Conservation (phyloP, 1,140 invertebrate species). For the Drosophila bocki region DNA sequence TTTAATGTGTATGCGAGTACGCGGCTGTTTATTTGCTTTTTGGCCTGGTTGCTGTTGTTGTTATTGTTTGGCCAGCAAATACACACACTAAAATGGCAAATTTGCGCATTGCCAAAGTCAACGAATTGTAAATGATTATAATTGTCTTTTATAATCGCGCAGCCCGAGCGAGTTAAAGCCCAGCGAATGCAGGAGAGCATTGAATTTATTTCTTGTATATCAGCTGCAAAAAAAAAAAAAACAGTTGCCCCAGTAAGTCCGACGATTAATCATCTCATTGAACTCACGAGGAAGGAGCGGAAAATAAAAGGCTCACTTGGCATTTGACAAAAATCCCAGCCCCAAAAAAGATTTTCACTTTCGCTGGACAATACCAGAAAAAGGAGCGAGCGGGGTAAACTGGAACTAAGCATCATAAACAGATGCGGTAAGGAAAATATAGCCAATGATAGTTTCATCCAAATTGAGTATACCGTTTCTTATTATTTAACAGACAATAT, state of each 20-base stretch:
- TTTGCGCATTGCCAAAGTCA: conserved; percentile 75
- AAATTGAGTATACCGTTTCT: not conserved
- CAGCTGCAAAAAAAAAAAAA: not conserved
- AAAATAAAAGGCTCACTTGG: conserved; percentile 36
- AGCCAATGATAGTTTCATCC: not conserved
- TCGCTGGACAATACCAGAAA: conserved; percentile 31
- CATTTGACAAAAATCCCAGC: conserved; percentile 49
- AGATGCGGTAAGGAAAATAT: not conserved
- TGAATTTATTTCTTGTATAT: not conserved
- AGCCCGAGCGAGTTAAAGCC: conserved; percentile 54
- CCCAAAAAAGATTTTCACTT: conserved; percentile 59
- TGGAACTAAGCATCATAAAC: conserved; percentile 12
- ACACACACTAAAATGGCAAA: conserved; percentile 65
- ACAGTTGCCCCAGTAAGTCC: conserved; percentile 11
- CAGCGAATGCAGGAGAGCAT: conserved; percentile 8
- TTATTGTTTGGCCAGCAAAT: conserved; percentile 51
- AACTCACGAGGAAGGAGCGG: conserved; percentile 9
- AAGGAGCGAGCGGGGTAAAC: conserved; percentile 21
- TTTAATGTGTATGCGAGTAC: conserved; percentile 52
- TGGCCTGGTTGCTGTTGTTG: conserved; percentile 40
- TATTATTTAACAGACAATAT: not conserved
- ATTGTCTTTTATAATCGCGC: conserved; percentile 55
- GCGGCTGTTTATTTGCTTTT: conserved; percentile 61
- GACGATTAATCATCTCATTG: conserved; percentile 58
- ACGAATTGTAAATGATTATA: conserved; percentile 82